Conservation (phyloP, 2,888 invertebrate species). For the Aporophyla nigra region DNA sequence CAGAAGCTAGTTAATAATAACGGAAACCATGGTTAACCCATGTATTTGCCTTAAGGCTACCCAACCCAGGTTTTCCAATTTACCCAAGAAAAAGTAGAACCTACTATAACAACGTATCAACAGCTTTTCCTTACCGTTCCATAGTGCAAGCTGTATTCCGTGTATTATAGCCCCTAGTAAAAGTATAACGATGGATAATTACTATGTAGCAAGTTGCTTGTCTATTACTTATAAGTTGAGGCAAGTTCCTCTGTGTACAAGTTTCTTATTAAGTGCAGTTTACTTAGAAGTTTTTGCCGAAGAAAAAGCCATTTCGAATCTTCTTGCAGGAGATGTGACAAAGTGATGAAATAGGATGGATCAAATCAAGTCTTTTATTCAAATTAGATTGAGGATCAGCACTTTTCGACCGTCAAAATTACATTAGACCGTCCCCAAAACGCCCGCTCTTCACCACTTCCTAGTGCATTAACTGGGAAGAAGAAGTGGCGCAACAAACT, state of each 20-base stretch:
- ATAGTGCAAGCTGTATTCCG: constrained; percentile 28
- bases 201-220: constrained; percentile 25
- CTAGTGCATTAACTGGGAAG: too few species aligned
- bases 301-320: not conserved
- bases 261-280: constrained; percentile 13
- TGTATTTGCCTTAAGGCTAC: constrained; percentile 18
- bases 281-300: not conserved
- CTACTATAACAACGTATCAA: constrained; percentile 11
- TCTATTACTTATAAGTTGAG: constrained; percentile 27
- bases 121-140: constrained; percentile 41
- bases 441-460: too few species aligned
- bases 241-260: constrained; percentile 14
- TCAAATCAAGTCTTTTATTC: too few species aligned
- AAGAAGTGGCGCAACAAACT: too few species aligned
- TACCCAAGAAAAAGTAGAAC: constrained; percentile 48
- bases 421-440: too few species aligned
- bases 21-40: not conserved
- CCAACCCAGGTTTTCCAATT: constrained; percentile 26
- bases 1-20: not conserved
- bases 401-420: too few species aligned
- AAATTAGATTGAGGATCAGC: too few species aligned
- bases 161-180: constrained; percentile 40
- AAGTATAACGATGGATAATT: constrained; percentile 57
- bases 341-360: not conserved
- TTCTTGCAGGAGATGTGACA: not conserved